Percentiles rank a stretch among this genome's conserved stretches.
phyloP scores from a whole-genome alignment of 2,113 vertebrate species.

The Mesocricetus auratus region DNA sequence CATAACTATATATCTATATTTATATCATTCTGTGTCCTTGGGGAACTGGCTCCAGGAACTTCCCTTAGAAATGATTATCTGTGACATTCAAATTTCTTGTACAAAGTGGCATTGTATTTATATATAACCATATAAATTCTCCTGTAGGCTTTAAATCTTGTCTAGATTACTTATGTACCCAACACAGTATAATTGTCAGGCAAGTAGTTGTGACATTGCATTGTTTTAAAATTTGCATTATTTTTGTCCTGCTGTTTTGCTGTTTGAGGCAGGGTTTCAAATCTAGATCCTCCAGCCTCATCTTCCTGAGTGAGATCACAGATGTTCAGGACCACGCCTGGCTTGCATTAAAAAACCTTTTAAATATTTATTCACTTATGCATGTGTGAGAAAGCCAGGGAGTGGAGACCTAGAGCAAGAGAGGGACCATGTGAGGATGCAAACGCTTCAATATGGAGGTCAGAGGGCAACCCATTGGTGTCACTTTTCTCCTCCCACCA shows the following conservation, averaged over 20 bases:
- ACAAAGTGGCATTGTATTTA: not conserved
- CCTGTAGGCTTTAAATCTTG: not conserved
- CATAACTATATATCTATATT: not conserved
- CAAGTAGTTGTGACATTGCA: not conserved
- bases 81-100: not conserved
- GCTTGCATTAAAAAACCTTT: not conserved
- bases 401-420: not conserved
- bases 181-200: not conserved
- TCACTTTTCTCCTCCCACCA: not conserved
- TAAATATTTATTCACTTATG: not conserved
- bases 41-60: not conserved
- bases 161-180: not conserved
- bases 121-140: not conserved
- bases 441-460: fast-evolving
- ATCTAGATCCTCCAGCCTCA: not conserved
- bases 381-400: not conserved
- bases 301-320: not conserved
- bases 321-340: not conserved
- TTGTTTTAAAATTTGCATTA: not conserved
- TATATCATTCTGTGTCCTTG: not conserved
- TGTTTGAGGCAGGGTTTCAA: not conserved
- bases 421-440: not conserved
- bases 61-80: not conserved
- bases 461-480: not conserved
- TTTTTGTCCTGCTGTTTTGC: not conserved